Evolutionary conservation across 1,140 invertebrate genomes (phyloP).

Genomic region (Anagrus nilaparvatae): DNA sequence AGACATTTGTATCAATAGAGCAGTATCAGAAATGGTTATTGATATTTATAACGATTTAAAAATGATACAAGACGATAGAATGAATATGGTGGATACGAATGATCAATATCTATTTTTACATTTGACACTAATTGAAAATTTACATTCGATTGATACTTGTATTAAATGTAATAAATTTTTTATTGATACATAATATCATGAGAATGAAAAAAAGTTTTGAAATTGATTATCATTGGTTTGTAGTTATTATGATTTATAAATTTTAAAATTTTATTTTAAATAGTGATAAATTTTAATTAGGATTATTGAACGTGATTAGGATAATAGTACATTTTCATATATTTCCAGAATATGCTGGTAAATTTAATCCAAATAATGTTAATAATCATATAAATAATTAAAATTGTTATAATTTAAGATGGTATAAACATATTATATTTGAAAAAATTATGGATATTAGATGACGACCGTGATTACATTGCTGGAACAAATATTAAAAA

Average conservation of each 20-base stretch:
- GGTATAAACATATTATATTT: constrained; percentile 19
- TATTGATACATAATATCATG: constrained; percentile 18
- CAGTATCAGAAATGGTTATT: constrained; percentile 23
- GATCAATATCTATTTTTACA: constrained; percentile 31
- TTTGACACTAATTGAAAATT: constrained; percentile 26
- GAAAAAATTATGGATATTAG: constrained; percentile 20
- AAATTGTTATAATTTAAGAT: neutral
- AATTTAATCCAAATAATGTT: neutral
- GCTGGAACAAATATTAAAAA: constrained; percentile 22
- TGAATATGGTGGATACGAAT: constrained; percentile 31
- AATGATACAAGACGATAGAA: constrained; percentile 20
- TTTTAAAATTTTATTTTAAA: neutral
- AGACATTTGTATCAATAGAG: constrained; percentile 27
- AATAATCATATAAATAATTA: neutral
- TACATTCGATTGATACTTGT: constrained; percentile 19
- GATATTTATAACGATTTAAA: constrained; percentile 22
- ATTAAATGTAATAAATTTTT: constrained; percentile 22
- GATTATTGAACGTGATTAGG: constrained; percentile 22
- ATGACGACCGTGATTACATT: constrained; percentile 29
- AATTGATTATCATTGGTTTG: constrained; percentile 21
- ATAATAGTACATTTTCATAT: constrained; percentile 23
- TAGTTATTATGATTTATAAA: neutral
- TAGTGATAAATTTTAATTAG: too few relatives aligned
- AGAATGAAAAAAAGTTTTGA: constrained; percentile 20
- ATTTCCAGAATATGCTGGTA: constrained; percentile 20